Base-by-base conservation (phyloP, 2,113 vertebrate species). In the Tamias sibiricus region DNA sequence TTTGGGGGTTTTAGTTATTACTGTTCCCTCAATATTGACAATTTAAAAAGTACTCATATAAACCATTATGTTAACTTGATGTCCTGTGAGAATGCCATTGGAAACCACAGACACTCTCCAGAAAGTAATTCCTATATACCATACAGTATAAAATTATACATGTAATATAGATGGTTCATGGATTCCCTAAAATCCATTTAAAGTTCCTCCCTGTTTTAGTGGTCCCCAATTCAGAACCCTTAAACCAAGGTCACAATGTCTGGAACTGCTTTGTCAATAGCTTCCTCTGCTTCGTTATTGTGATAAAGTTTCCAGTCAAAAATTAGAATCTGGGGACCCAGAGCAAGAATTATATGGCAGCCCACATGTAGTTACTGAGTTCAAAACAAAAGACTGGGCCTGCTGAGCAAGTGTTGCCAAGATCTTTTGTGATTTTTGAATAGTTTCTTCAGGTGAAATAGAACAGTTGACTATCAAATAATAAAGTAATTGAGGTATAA, bases 221-320 rank as follows among this genome's bases (percentile, higher is more conserved):
- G 11, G n/a, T n/a, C n/a, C 59, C 79, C 89, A 44, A 62, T 95
- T 95, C 59, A 77, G 68, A 86, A 64, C 11, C 30, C 62, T 89
- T 94, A 86, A 82, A 77, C 49, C 35, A 82, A 59, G 30, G 4
- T 57, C 13, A 92, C 75, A 59, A 76, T 74, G 22, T 77, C 52
- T 86, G 12, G 30, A 96, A 90, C 9, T 77, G 42, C 19, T 30
- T 87, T 86, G 75, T 91, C 77, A 82, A 86, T 26, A 74, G 8
- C 40, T 24, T 95, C 74, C 12, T 97, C 47, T 88, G 20, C 69
- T 88, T 95, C 66, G 4, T 91, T 93, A 88, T n/a, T 74, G 35
- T 52, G 49, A 89, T 68, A 79, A 96, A 95, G 14, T 4, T 44
- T 94, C 26, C 57, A 59, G 16, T 54, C n/a, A 10, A 90, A 62